These are phyloP conservation scores for Anarhynchus alexandrinus DNA, from an alignment of 2,113 vertebrate genomes.

Conservation along the genomic window DNA sequence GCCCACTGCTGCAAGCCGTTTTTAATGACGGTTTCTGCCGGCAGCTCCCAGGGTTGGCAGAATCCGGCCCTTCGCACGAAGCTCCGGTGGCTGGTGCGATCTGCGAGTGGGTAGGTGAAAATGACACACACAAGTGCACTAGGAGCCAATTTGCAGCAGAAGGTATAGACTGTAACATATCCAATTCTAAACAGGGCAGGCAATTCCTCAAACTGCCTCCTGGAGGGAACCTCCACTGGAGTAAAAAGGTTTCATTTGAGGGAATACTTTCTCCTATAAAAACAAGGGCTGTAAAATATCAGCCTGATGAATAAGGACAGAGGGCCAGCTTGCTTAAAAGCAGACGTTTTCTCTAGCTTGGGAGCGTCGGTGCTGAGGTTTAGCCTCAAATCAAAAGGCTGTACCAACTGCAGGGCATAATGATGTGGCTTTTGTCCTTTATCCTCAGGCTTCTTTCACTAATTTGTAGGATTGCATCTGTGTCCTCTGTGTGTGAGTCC, in stretches of 20 bases:
- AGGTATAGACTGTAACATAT: slow-evolving; percentile 20
- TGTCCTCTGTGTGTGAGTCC: neutral
- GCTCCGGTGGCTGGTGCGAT: neutral
- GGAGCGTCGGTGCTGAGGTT: neutral
- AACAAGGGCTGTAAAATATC: neutral
- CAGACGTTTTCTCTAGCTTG: rapidly evolving
- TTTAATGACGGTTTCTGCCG: neutral
- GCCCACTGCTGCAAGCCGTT: neutral
- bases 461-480: neutral
- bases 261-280: neutral
- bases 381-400: neutral
- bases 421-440: neutral
- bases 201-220: slow-evolving; percentile 40
- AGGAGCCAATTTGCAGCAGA: slow-evolving; percentile 58
- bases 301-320: neutral
- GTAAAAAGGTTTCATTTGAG: neutral
- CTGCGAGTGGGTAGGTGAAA: slow-evolving; percentile 34
- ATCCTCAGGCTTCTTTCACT: neutral
- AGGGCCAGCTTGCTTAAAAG: neutral
- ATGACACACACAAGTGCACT: slow-evolving; percentile 22
- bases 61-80: neutral
- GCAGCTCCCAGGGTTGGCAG: neutral
- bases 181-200: slow-evolving; percentile 52
- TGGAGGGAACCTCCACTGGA: slow-evolving; percentile 34
- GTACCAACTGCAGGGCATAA: neutral